Conservation (phyloP, 2,888 invertebrate species). For the Drepanosiphum platanoidis region DNA sequence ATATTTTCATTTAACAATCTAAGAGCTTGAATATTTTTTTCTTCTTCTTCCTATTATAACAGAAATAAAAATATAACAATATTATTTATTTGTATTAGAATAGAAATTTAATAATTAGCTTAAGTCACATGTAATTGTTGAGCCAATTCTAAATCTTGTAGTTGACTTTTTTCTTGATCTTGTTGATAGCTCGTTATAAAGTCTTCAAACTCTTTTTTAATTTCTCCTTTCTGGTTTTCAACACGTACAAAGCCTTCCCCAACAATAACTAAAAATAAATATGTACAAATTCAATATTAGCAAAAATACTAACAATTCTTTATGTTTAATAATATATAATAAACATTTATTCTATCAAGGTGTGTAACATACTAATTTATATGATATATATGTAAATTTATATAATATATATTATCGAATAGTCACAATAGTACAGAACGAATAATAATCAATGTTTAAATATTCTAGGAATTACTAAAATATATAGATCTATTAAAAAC, state of each 20-base stretch:
- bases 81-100: background rate
- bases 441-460: too few relatives aligned
- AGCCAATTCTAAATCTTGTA: slow-evolving; percentile 62
- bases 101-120: background rate
- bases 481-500: too few relatives aligned
- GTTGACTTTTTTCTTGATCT: slow-evolving; percentile 60
- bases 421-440: too few relatives aligned
- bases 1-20: background rate
- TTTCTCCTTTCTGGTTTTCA: slow-evolving; percentile 46
- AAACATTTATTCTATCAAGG: too few relatives aligned
- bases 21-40: background rate
- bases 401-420: too few relatives aligned
- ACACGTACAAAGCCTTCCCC: slow-evolving; percentile 3
- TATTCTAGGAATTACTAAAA: too few relatives aligned
- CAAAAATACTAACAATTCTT: too few relatives aligned
- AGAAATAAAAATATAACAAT: background rate
- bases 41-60: slow-evolving; percentile 38
- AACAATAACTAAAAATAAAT: slow-evolving; percentile 21
- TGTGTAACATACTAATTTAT: too few relatives aligned
- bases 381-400: too few relatives aligned
- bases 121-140: slow-evolving; percentile 63
- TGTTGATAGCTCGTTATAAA: slow-evolving; percentile 60
- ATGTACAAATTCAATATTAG: too few relatives aligned
- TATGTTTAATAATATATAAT: too few relatives aligned
- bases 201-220: slow-evolving; percentile 63